These are phyloP conservation scores for Lepidiolamprologus cunningtoni DNA, from an alignment of 2,113 vertebrate genomes.

Conservation along the genomic window DNA sequence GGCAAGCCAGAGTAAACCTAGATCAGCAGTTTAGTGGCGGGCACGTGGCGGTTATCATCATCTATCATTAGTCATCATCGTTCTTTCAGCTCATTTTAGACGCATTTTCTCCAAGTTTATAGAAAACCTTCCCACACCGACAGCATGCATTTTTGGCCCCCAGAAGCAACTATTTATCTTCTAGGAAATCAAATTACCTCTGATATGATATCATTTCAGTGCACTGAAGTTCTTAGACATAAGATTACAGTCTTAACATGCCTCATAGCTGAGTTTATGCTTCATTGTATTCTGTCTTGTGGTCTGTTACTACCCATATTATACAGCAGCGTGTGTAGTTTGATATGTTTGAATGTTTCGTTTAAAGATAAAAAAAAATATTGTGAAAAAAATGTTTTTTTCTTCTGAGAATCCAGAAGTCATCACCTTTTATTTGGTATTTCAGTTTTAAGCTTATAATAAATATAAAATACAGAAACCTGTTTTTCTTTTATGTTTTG, in stretches of 20 bases:
- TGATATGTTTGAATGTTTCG: constrained; percentile 2
- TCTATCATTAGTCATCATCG: not conserved
- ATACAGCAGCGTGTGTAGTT: not conserved
- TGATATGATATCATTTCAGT: not conserved
- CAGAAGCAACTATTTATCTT: not conserved
- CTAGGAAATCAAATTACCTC: not conserved
- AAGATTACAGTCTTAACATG: not conserved
- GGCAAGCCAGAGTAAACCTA: not conserved
- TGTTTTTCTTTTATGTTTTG: not conserved
- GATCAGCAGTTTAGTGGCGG: not conserved
- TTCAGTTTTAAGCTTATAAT: not conserved
- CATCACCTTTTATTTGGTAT: not conserved
- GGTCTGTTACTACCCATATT: not conserved
- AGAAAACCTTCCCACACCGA: not conserved
- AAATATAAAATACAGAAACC: not conserved
- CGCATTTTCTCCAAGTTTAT: not conserved
- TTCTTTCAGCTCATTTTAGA: not conserved
- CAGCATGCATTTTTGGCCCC: not conserved
- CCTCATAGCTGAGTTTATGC: not conserved
- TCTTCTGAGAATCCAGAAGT: not conserved
- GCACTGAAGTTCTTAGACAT: not conserved
- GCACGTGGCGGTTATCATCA: not conserved
- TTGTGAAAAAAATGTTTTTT: not conserved
- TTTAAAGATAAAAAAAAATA: not conserved
- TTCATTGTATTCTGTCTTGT: constrained; percentile 1